phyloP scores from a whole-genome alignment of 1,140 invertebrate genomes.

The Aphelenchoides fujianensis region DNA sequence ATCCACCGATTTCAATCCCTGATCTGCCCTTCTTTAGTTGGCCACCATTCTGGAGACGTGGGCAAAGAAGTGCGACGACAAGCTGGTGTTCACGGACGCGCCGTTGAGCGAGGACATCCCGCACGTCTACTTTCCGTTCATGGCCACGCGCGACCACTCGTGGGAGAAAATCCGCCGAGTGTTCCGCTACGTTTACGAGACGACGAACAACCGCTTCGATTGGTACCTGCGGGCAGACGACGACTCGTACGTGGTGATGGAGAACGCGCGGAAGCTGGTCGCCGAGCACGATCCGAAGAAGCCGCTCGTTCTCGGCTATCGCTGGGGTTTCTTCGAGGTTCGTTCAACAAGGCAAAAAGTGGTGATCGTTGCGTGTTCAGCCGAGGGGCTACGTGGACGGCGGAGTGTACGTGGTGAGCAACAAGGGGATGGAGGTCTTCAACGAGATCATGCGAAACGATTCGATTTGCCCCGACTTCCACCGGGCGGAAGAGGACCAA shows the following conservation, averaged over 20 bases:
- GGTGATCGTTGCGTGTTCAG: slow-evolving; percentile 7
- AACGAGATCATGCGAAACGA: slow-evolving; percentile 20
- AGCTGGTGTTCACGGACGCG: slow-evolving; percentile 24
- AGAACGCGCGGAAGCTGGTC: slow-evolving; percentile 26
- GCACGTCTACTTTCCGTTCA: slow-evolving; percentile 29
- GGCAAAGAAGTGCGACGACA: slow-evolving; percentile 28
- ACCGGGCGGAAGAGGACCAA: slow-evolving; percentile 33
- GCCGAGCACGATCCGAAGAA: slow-evolving; percentile 19
- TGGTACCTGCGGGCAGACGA: slow-evolving; percentile 30
- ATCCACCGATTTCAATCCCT: neutral
- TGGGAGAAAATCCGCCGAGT: slow-evolving; percentile 28
- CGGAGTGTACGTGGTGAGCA: slow-evolving; percentile 13
- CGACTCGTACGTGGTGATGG: slow-evolving; percentile 24
- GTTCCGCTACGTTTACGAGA: slow-evolving; percentile 20
- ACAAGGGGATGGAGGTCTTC: slow-evolving; percentile 16
- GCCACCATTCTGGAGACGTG: slow-evolving; percentile 17
- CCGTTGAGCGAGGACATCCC: slow-evolving; percentile 18
- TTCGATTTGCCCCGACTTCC: slow-evolving; percentile 24
- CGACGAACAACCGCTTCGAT: slow-evolving; percentile 15
- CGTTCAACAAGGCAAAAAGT: neutral
- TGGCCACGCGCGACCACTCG: slow-evolving; percentile 23
- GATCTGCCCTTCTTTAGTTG: neutral
- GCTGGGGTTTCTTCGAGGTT: slow-evolving; percentile 19
- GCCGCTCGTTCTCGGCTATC: slow-evolving; percentile 20
- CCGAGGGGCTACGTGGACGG: slow-evolving; percentile 28